Evolutionary conservation across 2,797 vertebrate genomes (phyloP).

Genomic region (Tapirus indicus): DNA sequence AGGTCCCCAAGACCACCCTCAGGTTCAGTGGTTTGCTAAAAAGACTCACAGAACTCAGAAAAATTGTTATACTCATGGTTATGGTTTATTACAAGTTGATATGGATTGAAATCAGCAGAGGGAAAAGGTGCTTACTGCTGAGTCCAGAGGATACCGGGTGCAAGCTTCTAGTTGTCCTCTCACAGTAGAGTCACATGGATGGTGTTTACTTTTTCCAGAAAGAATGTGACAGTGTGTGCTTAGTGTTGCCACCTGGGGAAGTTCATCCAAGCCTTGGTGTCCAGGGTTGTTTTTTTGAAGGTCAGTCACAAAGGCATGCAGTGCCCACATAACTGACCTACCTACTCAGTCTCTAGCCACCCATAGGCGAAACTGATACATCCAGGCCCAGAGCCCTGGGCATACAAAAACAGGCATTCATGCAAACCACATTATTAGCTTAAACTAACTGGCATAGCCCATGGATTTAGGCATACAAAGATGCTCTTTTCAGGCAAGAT

Average conservation of each 20-base stretch:
- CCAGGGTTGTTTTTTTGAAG: not conserved
- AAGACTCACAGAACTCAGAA: constrained; percentile 41
- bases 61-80: not conserved
- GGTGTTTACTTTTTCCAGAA: not conserved
- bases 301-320: not conserved
- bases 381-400: not conserved
- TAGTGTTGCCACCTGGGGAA: not conserved
- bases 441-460: not conserved
- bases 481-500: not conserved
- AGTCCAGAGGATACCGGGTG: not conserved
- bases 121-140: not conserved
- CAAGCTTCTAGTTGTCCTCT: not conserved
- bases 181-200: not conserved
- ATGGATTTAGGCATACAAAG: not conserved
- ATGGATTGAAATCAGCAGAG: not conserved
- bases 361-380: not conserved
- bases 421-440: not conserved
- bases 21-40: not conserved
- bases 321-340: not conserved
- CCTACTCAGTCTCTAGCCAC: not conserved
- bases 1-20: not conserved
- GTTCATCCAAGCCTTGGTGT: not conserved
- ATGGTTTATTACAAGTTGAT: not conserved
- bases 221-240: not conserved
- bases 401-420: not conserved